These are phyloP conservation scores for Protomyctophum bolini DNA, from an alignment of 2,113 vertebrate genomes.

Conservation along the genomic window DNA sequence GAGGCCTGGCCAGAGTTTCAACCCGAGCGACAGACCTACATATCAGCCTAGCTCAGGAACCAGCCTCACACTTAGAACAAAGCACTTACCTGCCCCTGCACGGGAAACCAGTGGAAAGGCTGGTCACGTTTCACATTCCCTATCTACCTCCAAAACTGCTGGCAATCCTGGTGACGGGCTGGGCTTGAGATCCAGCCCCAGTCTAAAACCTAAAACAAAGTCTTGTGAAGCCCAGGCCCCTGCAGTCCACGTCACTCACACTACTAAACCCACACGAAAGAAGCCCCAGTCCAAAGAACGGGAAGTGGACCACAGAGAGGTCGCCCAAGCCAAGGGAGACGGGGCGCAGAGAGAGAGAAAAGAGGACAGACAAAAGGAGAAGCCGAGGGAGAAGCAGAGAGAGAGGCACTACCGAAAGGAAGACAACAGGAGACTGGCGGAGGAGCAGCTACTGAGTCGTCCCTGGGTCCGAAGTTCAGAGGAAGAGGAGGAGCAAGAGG, in stretches of 20 bases:
- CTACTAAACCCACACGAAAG: slow-evolving; percentile 50
- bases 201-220: slow-evolving; percentile 52
- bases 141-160: slow-evolving; percentile 45
- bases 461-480: slow-evolving; percentile 76
- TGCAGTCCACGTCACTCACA: slow-evolving; percentile 33
- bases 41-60: slow-evolving; percentile 43
- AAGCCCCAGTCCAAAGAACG: slow-evolving; percentile 54
- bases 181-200: slow-evolving; percentile 34
- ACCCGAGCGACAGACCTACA: slow-evolving; percentile 40
- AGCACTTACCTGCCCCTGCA: slow-evolving; percentile 34
- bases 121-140: slow-evolving; percentile 40
- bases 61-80: slow-evolving; percentile 50
- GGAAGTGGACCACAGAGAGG: slow-evolving; percentile 50
- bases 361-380: slow-evolving; percentile 47
- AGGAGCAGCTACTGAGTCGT: slow-evolving; percentile 77
- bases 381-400: slow-evolving; percentile 30
- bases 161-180: slow-evolving; percentile 23
- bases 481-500: slow-evolving; percentile 70
- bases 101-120: slow-evolving; percentile 39
- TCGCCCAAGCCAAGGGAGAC: slow-evolving; percentile 26
- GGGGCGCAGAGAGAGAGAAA: slow-evolving; percentile 42
- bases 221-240: slow-evolving; percentile 37
- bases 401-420: slow-evolving; percentile 42
- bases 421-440: slow-evolving; percentile 80
- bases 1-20: slow-evolving; percentile 44